Base-by-base conservation (phyloP, 1,140 invertebrate genomes). In the Lepidurus couesii region DNA sequence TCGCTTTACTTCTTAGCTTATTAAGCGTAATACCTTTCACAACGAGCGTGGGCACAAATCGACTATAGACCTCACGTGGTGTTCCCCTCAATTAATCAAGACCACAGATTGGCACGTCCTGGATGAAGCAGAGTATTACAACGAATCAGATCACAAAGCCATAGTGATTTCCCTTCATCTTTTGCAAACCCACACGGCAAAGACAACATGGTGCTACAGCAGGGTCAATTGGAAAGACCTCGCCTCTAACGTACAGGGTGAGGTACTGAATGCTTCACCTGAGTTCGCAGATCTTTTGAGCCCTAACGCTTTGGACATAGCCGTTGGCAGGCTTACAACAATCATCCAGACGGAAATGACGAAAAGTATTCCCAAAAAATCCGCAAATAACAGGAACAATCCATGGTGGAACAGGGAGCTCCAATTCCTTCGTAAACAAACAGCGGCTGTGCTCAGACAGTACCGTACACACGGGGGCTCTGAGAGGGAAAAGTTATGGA, bases 1-100 rank as follows among this genome's bases (percentile, higher is more conserved):
- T n/a, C n/a, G n/a, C n/a, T n/a, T n/a, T n/a, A n/a, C n/a, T n/a
- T n/a, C n/a, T n/a, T n/a, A n/a, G n/a, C n/a, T n/a, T n/a, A n/a
- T n/a, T n/a, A n/a, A n/a, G n/a, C n/a, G n/a, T n/a, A n/a, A n/a
- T n/a, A n/a, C n/a, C n/a, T n/a, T n/a, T n/a, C 75, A 44, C 75
- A 76, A 76, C 75, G 42, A 76, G 0, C 75, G 75, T 76, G 42
- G 42, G 1, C 44, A 44, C 21, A 76, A 76, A n/a, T 76, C 75
- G n/a, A 76, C 75, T 9, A 44, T 76, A 7, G 24, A 76, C 42
- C 42, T 76, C 42, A 76, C 75, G 7, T 76, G 42, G 21, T 42
- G 42, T 44, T 76, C 75, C 7, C 10, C 44, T 3, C n/a, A 76
- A 11, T 76, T 44, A 34, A 6, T 42, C 7, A 44, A 21, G 3